Evolutionary conservation across 2,797 vertebrate genomes (phyloP).

Genomic region (Allochrocebus solatus): DNA sequence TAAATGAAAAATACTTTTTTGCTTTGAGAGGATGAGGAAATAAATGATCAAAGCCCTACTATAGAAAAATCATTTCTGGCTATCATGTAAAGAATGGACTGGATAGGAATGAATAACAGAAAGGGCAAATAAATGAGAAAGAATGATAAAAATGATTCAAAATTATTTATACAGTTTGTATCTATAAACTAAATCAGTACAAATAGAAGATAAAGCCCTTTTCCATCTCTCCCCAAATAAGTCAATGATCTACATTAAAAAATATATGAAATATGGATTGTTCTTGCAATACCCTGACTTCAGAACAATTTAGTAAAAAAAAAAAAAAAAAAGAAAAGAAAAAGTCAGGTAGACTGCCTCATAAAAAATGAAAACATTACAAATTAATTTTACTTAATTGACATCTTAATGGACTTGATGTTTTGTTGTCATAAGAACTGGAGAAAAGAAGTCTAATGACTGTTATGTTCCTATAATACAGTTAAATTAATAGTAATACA

Average conservation of each 20-base stretch:
- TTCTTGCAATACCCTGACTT: slow-evolving; percentile 1
- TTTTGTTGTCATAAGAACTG: neutral
- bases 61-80: slow-evolving; percentile 19
- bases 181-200: neutral
- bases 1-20: neutral
- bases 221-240: neutral
- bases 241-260: slow-evolving; percentile 36
- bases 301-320: neutral
- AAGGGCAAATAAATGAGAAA: slow-evolving; percentile 40
- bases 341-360: neutral
- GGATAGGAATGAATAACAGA: neutral
- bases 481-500: slow-evolving; percentile 23
- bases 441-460: neutral
- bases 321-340: neutral
- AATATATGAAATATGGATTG: slow-evolving; percentile 20
- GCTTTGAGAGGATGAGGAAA: slow-evolving; percentile 6
- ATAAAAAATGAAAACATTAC: neutral
- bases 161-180: neutral
- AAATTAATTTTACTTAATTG: slow-evolving; percentile 35
- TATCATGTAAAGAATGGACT: neutral
- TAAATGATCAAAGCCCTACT: neutral
- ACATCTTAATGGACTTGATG: neutral
- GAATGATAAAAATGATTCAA: neutral
- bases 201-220: neutral
- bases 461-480: slow-evolving; percentile 34